These are phyloP conservation scores for Schizaphis graminum DNA, from an alignment of 2,888 invertebrate genomes.

Conservation along the genomic window DNA sequence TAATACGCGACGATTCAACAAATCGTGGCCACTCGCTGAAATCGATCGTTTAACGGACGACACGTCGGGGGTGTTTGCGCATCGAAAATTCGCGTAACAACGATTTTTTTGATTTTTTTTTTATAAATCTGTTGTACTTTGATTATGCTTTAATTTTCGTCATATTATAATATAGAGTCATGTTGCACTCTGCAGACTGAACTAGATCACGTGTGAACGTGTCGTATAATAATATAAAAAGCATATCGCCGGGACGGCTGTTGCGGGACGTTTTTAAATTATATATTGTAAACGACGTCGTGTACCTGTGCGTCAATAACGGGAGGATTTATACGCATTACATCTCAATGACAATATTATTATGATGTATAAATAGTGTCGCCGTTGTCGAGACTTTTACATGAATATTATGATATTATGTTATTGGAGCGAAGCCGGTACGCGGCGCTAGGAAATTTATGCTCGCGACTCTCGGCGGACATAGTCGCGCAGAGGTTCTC, in stretches of 20 bases:
- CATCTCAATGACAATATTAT: neutral
- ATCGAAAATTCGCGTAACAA: neutral
- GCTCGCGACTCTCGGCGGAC: neutral
- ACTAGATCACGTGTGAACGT: neutral
- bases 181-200: neutral
- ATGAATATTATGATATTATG: neutral
- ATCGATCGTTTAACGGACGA: neutral
- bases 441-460: conserved; percentile 8
- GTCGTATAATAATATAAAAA: no score
- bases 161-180: neutral
- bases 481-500: conserved; percentile 46
- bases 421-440: neutral
- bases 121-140: neutral
- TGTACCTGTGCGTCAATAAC: neutral
- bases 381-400: neutral
- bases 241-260: neutral
- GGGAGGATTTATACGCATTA: neutral
- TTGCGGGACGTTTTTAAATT: neutral
- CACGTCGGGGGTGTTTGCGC: neutral
- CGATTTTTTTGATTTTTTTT: neutral
- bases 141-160: neutral
- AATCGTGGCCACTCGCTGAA: neutral
- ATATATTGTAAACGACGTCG: neutral
- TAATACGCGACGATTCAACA: neutral
- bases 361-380: neutral